Percentiles rank a stretch among this genome's conserved stretches.
Evolutionary conservation across 2,797 vertebrate species (phyloP).

Genomic region (Cyprinella venusta): DNA sequence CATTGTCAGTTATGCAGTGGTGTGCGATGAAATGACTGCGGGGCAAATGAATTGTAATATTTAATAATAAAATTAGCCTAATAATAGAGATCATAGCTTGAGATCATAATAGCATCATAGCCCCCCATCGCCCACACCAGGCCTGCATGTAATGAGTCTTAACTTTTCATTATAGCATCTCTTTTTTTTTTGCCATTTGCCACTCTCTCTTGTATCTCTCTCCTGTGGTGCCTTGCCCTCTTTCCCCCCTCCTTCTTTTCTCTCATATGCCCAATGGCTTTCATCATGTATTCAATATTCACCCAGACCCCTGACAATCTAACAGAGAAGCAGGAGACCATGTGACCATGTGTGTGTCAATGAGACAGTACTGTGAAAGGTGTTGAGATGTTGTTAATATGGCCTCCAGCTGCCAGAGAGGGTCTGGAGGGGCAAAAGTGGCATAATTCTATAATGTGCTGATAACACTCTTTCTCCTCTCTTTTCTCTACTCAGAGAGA

Average conservation of each 20-base stretch:
- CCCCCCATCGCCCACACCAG: too few relatives aligned
- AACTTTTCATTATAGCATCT: background rate
- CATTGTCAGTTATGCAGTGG: too few relatives aligned
- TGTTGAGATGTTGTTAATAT: constrained; percentile 48
- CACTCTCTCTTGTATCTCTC: constrained; percentile 11
- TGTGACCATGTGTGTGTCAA: constrained; percentile 24
- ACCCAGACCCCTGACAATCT: constrained; percentile 42
- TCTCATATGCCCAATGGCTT: constrained; percentile 32
- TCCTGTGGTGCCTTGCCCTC: constrained; percentile 1
- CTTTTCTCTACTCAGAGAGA: constrained; percentile 41
- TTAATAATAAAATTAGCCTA: too few relatives aligned
- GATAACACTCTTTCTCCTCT: constrained; percentile 50
- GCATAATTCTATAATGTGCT: constrained; percentile 53
- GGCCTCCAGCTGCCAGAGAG: constrained; percentile 52
- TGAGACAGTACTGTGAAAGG: constrained; percentile 37
- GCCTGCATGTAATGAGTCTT: too few relatives aligned
- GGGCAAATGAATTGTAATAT: too few relatives aligned
- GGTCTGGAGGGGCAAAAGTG: constrained; percentile 53
- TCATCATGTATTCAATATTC: constrained; percentile 49
- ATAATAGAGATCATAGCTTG: too few relatives aligned
- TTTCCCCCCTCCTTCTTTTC: constrained; percentile 21
- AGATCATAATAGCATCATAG: too few relatives aligned
- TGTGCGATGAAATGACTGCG: too few relatives aligned
- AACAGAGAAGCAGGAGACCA: constrained; percentile 9
- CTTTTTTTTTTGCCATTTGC: constrained; percentile 27